Evolutionary conservation across 2,797 vertebrate species (phyloP).

Genomic region (Micrastur ruficollis): DNA sequence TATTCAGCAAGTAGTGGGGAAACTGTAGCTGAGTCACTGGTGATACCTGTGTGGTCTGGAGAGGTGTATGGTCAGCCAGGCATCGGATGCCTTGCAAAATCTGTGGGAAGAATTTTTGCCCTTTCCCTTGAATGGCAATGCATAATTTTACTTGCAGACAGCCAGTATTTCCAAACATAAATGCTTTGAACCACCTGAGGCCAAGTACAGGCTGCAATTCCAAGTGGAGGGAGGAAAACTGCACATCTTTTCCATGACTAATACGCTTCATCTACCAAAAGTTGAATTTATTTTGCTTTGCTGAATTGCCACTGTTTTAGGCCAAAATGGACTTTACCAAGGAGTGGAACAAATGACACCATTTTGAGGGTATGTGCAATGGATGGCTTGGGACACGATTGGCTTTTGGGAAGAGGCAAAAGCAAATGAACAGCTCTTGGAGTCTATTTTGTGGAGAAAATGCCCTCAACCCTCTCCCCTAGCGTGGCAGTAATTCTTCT

Average conservation of each 20-base stretch:
- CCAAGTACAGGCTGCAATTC: neutral
- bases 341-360: neutral
- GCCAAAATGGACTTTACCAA: neutral
- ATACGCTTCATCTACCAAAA: neutral
- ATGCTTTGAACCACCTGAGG: neutral
- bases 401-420: neutral
- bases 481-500: neutral
- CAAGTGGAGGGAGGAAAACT: neutral
- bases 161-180: neutral
- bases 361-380: neutral
- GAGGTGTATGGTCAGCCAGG: neutral
- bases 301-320: neutral
- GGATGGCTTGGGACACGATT: neutral
- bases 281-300: neutral
- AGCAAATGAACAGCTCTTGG: accelerated
- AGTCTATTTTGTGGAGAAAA: neutral
- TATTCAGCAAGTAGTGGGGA: neutral
- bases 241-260: neutral
- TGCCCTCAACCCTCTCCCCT: neutral
- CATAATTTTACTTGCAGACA: neutral
- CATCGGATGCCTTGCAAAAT: neutral
- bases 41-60: neutral
- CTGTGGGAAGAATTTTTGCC: neutral
- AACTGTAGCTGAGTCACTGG: neutral
- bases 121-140: neutral